Conservation (phyloP, 1,140 invertebrate genomes). For the Brachionus asplanchnoidis region DNA sequence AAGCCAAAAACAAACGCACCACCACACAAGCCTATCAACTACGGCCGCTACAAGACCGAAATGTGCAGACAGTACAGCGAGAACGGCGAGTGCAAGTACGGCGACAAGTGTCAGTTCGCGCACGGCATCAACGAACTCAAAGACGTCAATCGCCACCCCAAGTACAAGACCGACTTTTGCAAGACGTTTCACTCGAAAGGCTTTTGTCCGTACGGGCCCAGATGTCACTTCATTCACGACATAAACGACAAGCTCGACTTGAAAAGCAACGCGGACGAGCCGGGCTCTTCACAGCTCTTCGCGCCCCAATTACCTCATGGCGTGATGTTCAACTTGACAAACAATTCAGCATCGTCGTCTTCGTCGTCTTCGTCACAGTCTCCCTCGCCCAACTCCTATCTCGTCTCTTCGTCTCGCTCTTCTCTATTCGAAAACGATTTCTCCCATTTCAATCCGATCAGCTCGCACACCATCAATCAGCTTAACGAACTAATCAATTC, state of each 20-base stretch:
- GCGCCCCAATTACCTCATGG: conserved; percentile 15
- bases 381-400: conserved; percentile 34
- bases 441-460: background rate
- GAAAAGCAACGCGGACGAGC: background rate
- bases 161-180: conserved; percentile 48
- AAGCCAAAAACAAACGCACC: background rate
- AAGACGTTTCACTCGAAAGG: conserved; percentile 46
- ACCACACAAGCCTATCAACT: background rate
- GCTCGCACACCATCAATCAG: background rate
- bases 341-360: conserved; percentile 2
- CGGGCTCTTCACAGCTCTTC: background rate
- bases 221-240: conserved; percentile 47
- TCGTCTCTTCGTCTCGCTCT: conserved; percentile 12
- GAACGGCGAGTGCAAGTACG: conserved; percentile 46
- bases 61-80: conserved; percentile 46
- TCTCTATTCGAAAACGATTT: background rate
- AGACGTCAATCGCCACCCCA: conserved; percentile 45
- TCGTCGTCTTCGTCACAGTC: conserved; percentile 27
- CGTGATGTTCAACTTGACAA: background rate
- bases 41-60: conserved; percentile 47
- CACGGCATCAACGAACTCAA: conserved; percentile 46
- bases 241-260: background rate
- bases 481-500: conserved; percentile 15
- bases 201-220: conserved; percentile 46
- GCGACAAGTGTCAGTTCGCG: conserved; percentile 47